These are phyloP conservation scores for Brienomyrus longianalis DNA, from an alignment of 2,113 vertebrate genomes.

Conservation along the genomic window DNA sequence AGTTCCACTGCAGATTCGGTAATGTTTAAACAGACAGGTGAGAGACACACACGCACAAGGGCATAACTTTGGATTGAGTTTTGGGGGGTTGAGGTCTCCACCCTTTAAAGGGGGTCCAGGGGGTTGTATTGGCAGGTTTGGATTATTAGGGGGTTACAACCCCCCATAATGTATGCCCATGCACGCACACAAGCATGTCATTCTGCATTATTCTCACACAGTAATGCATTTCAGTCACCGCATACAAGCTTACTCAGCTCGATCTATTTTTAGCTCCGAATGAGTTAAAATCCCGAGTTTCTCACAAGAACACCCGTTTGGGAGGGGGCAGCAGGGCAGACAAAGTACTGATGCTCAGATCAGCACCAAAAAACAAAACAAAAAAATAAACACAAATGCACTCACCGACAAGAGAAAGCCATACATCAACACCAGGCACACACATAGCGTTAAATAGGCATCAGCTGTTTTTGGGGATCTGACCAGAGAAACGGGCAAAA, in stretches of 20 bases:
- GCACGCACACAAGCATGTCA: too few relatives aligned
- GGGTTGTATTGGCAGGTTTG: background rate
- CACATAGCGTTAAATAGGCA: background rate
- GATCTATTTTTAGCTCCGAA: background rate
- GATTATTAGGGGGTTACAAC: background rate
- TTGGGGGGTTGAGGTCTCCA: background rate
- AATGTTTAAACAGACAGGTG: constrained; percentile 5
- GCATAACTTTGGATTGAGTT: background rate
- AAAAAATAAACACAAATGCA: background rate
- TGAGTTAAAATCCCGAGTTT: background rate
- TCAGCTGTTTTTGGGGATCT: background rate
- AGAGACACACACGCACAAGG: background rate
- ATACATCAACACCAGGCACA: background rate
- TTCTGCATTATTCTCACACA: background rate
- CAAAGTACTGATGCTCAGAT: background rate
- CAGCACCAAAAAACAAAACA: background rate
- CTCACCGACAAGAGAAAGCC: background rate
- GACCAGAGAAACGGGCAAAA: background rate
- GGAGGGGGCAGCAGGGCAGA: background rate
- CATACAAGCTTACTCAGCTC: background rate
- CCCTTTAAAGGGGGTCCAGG: background rate
- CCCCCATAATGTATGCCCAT: background rate
- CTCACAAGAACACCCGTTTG: background rate
- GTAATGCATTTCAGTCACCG: background rate
- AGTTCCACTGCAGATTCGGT: background rate